Conservation (phyloP, 2,113 vertebrate genomes). For the Gorilla gorilla region DNA sequence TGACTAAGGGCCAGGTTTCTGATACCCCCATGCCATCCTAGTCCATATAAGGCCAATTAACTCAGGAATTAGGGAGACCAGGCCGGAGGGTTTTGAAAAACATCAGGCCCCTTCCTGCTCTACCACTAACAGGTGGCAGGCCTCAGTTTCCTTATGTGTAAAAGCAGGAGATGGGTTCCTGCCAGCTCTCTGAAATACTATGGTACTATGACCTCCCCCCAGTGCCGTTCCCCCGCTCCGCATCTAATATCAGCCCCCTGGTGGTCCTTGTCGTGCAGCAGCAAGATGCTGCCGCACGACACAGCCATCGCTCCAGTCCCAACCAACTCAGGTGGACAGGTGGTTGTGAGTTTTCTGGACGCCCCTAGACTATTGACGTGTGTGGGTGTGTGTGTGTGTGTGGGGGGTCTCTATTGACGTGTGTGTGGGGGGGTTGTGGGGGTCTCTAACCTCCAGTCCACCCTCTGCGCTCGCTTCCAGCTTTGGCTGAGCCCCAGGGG, state of each 20-base stretch:
- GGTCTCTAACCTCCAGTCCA: neutral
- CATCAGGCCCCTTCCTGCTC: neutral
- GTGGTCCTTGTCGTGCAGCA: rapidly evolving
- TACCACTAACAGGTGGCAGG: neutral
- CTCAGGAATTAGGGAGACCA: neutral
- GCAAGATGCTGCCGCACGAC: no score
- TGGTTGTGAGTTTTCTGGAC: neutral
- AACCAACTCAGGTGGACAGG: neutral
- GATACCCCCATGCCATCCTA: neutral
- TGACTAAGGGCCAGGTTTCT: neutral
- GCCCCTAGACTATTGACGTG: neutral
- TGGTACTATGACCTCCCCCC: neutral
- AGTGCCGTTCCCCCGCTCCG: no score
- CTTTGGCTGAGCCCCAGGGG: neutral
- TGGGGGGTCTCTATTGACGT: no score
- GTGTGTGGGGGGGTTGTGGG: neutral
- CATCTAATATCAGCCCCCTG: neutral
- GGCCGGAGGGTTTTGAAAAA: neutral
- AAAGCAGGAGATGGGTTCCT: neutral
- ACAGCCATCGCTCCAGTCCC: neutral
- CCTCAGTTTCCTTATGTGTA: neutral
- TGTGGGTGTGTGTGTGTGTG: neutral
- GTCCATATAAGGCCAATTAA: neutral
- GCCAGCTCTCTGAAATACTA: neutral
- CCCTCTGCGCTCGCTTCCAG: neutral